phyloP scores from a whole-genome alignment of 1,140 invertebrate species.

The Drosophila repleta region DNA sequence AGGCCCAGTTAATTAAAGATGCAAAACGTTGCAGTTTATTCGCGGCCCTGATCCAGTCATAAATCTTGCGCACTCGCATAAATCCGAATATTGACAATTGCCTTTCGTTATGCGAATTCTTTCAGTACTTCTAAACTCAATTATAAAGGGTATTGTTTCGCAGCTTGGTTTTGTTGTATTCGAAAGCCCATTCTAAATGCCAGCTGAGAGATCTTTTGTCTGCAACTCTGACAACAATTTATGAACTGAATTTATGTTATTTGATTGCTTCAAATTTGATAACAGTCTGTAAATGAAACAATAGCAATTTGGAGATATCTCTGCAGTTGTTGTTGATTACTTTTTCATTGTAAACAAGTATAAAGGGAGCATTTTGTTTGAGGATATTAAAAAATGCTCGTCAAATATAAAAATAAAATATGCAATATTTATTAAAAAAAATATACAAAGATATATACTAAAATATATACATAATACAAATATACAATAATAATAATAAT shows the following conservation, averaged over 20 bases:
- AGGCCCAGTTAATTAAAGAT: constrained; percentile 64
- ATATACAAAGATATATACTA: too few species aligned
- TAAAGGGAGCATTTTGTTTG: neutral
- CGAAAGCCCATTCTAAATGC: constrained; percentile 2
- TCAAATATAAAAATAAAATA: too few species aligned
- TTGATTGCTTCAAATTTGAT: neutral
- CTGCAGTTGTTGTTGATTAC: neutral
- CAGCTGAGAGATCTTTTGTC: constrained; percentile 3
- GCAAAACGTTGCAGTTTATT: constrained; percentile 32
- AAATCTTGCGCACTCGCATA: constrained; percentile 4
- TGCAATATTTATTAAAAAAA: too few species aligned
- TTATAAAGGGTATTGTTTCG: constrained; percentile 27
- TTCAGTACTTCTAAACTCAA: constrained; percentile 6
- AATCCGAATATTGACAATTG: constrained; percentile 22
- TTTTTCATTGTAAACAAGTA: too few species aligned
- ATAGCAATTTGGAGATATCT: neutral
- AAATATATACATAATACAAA: too few species aligned
- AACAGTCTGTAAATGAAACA: neutral
- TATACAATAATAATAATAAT: too few species aligned
- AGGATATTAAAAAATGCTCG: neutral
- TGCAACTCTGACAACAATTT: constrained; percentile 9
- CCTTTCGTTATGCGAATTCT: neutral
- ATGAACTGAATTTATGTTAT: neutral
- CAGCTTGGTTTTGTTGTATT: too few species aligned
- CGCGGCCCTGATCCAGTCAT: constrained; percentile 55